These are phyloP conservation scores for Pterois miles DNA, from an alignment of 2,797 vertebrate genomes.

Conservation along the genomic window DNA sequence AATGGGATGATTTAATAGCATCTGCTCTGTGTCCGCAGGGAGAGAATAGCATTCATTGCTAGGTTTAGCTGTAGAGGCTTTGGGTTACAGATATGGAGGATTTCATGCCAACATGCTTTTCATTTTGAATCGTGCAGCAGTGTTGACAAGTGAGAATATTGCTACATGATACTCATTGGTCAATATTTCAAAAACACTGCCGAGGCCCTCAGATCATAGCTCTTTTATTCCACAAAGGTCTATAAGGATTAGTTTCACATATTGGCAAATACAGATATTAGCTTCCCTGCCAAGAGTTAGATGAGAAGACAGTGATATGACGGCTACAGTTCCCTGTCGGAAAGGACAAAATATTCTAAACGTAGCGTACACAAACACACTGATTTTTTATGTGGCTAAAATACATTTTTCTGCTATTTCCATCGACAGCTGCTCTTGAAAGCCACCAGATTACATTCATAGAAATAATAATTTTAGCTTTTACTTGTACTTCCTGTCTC, in stretches of 20 bases:
- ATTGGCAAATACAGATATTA: background rate
- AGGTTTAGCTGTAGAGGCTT: constrained; percentile 18
- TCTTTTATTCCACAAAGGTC: background rate
- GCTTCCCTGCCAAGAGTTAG: background rate
- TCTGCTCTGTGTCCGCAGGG: constrained; percentile 51
- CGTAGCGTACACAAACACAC: too few species aligned
- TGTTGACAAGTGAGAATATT: background rate
- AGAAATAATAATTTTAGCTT: too few species aligned
- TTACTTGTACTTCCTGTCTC: too few species aligned
- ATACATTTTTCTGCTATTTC: accelerated
- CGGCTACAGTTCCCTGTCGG: too few species aligned
- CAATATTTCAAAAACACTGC: background rate
- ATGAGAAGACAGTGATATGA: background rate
- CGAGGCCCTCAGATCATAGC: background rate
- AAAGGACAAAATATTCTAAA: too few species aligned
- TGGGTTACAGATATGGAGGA: constrained; percentile 5
- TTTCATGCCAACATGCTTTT: constrained; percentile 22
- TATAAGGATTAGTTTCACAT: background rate
- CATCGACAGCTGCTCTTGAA: too few species aligned
- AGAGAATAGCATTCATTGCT: constrained; percentile 21
- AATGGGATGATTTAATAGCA: constrained; percentile 70
- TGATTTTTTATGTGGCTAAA: too few species aligned
- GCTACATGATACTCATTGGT: background rate
- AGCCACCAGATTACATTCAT: too few species aligned
- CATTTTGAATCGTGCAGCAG: background rate